These are phyloP conservation scores for Andinoacara biseriatus DNA, from an alignment of 2,113 vertebrate species.

Conservation along the genomic window DNA sequence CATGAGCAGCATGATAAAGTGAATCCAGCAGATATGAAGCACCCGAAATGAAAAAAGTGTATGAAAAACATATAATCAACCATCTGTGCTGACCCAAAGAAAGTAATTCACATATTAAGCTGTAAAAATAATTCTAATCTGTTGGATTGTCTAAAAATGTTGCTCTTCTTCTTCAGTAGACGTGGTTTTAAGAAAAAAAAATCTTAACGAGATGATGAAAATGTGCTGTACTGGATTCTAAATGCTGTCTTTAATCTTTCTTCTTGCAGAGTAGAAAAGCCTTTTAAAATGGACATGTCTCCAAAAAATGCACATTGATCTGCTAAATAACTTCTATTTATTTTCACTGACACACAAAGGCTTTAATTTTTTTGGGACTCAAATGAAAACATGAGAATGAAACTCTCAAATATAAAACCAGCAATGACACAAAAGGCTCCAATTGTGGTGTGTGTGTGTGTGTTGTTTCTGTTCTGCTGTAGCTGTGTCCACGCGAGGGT, in stretches of 20 bases:
- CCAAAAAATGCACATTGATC: neutral
- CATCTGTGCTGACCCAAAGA: neutral
- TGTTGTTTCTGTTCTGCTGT: neutral
- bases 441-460: neutral
- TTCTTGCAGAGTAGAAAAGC: neutral
- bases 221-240: neutral
- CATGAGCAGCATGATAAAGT: neutral
- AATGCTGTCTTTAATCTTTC: neutral
- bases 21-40: neutral
- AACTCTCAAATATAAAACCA: conserved; percentile 17
- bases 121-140: too few relatives aligned
- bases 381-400: neutral
- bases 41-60: neutral
- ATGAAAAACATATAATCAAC: neutral
- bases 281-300: neutral
- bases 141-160: neutral
- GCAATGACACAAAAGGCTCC: conserved; percentile 9
- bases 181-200: too few relatives aligned
- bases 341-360: neutral
- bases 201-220: neutral
- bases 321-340: neutral
- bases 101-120: too few relatives aligned
- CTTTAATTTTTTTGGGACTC: neutral
- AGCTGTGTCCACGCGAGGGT: neutral
- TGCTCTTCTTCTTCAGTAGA: neutral